Evolutionary conservation across 2,888 invertebrate genomes (phyloP).

Genomic region (Scaptomyza flava): DNA sequence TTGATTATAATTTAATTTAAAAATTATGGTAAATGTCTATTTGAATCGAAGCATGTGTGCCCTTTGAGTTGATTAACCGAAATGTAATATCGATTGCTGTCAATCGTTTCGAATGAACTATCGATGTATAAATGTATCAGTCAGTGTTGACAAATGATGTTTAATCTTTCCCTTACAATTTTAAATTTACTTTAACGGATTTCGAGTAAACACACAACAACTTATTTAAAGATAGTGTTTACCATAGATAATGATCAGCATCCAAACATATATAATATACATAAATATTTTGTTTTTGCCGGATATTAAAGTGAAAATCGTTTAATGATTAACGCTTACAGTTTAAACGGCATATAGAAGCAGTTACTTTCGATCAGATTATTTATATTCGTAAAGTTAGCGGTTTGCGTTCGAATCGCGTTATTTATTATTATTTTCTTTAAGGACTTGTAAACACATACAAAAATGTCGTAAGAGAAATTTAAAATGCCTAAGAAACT

Average conservation of each 20-base stretch:
- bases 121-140: neutral
- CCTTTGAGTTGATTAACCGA: no score
- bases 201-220: neutral
- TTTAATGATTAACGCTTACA: neutral
- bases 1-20: no score
- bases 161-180: neutral
- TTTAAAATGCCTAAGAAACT: no score
- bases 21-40: neutral
- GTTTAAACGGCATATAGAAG: slow-evolving; percentile 32
- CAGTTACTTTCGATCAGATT: neutral
- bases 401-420: slow-evolving; percentile 3
- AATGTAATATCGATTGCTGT: slow-evolving; percentile 5
- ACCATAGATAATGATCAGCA: slow-evolving; percentile 5
- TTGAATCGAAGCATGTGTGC: no score
- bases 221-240: neutral
- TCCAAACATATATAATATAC: no score
- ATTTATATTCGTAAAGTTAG: slow-evolving; percentile 13
- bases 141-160: slow-evolving; percentile 13
- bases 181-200: slow-evolving; percentile 7
- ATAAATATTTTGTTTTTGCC: slow-evolving; percentile 8
- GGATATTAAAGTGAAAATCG: slow-evolving; percentile 14
- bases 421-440: neutral
- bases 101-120: neutral
- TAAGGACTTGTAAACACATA: slow-evolving; percentile 34
- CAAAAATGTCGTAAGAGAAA: slow-evolving; percentile 60